A percentile compares a stretch with the other conserved stretches of the same genome.
These are phyloP conservation scores for Camponotus vicinus DNA, from an alignment of 1,140 invertebrate genomes.

Conservation along the genomic window DNA sequence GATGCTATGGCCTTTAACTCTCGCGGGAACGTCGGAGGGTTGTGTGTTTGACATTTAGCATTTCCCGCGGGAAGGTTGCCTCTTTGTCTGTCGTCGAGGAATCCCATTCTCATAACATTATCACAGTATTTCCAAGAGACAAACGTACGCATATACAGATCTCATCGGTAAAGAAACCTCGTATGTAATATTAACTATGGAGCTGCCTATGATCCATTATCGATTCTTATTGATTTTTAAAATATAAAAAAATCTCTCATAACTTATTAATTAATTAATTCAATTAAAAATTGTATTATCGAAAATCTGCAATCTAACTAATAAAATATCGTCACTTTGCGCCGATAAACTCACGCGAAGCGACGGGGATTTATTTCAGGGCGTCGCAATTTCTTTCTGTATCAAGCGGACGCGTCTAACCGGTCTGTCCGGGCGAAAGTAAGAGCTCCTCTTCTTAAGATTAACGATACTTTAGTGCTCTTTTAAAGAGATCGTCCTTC, in stretches of 20 bases:
- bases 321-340: constrained; percentile 21
- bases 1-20: constrained; percentile 82
- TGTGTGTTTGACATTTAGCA: constrained; percentile 85
- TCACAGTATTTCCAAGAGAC: constrained; percentile 18
- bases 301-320: constrained; percentile 1
- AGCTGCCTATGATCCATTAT: background rate
- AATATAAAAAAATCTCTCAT: background rate
- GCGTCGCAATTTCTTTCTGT: constrained; percentile 85
- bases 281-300: background rate
- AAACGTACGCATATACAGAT: constrained; percentile 16
- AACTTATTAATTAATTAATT: background rate
- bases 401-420: constrained; percentile 84
- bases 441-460: constrained; percentile 82
- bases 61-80: constrained; percentile 79
- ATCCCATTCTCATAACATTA: constrained; percentile 72
- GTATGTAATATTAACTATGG: background rate
- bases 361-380: constrained; percentile 80
- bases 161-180: background rate
- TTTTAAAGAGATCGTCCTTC: constrained; percentile 82
- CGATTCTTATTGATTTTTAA: background rate
- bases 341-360: background rate
- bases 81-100: constrained; percentile 65
- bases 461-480: constrained; percentile 85
- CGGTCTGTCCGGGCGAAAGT: constrained; percentile 84
- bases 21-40: constrained; percentile 72